Conservation (phyloP, 1,140 invertebrate genomes). For the Ridgeia piscesae region DNA sequence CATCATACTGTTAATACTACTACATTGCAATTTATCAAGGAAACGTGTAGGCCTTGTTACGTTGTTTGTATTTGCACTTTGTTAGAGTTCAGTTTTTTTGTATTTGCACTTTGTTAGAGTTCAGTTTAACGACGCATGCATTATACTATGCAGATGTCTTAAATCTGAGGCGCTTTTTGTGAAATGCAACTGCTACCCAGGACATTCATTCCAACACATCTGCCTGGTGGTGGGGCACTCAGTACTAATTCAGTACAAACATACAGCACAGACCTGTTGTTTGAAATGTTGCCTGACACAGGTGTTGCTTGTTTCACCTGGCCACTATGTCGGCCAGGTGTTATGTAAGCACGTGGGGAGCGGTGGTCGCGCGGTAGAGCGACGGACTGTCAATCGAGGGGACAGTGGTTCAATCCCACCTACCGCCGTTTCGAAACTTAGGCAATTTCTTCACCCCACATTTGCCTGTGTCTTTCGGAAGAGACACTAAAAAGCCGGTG, state of each 20-base stretch:
- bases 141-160: no score
- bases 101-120: neutral
- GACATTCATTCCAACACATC: no score
- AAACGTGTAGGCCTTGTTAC: neutral
- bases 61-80: neutral
- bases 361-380: no score
- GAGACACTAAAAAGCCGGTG: no score
- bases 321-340: neutral
- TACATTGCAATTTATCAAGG: neutral
- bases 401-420: no score
- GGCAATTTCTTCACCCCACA: no score
- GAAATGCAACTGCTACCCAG: no score
- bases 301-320: neutral
- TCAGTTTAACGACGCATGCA: neutral
- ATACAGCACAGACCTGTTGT: neutral
- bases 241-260: neutral
- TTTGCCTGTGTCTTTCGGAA: no score
- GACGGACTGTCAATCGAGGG: no score
- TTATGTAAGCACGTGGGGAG: neutral
- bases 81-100: neutral
- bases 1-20: neutral
- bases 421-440: no score
- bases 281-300: neutral
- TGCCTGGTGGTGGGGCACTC: no score
- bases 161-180: no score